Base-by-base conservation (phyloP, 2,888 invertebrate genomes). In the Julus scandinavius region DNA sequence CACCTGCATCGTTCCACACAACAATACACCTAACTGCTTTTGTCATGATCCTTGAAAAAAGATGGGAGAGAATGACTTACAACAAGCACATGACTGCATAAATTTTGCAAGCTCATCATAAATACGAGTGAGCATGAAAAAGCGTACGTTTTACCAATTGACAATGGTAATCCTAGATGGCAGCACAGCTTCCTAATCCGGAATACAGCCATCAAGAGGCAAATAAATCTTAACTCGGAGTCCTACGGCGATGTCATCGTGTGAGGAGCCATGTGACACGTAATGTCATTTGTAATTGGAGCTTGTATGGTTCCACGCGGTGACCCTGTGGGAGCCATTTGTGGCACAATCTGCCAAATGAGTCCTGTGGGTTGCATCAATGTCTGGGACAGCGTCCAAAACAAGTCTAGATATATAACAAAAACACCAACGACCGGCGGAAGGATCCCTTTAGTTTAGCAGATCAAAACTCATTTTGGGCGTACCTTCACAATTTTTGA, bases 241-340 rank as follows among this genome's bases (percentile, higher is more conserved):
- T 72, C 29, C 20, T 72, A 72, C 72, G 29, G 72, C 72, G 29
- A 72, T 72, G 72, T 29, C 72, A 72, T 29, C 72, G 72, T 72
- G 72, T 7, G 7, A 17, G 17, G 63, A n/a, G 17, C 63, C 63
- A n/a, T 63, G 63, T 63, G 17, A 63, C 17, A 63, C 63, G 54
- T 63, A 72, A 72, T 29, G 72, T 29, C 72, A 72, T 72, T 29
- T 72, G 72, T 72, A 72, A 72, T 72, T 72, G 72, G 72, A 72
- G 72, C 72, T 9, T 72, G 72, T 72, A 72, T 72, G 72, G 72
- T 72, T n/a, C 20, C 72, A 72, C 72, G n/a, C 72, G 29, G 72
- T 72, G 7, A 20, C 72, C 72, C 72, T 7, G n/a, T 20, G 72
- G 72, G 72, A 72, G 72, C 72, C 72, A 72, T 72, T 72, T 72